phyloP scores from a whole-genome alignment of 2,113 vertebrate species.

The Mormyrus lacerda region DNA sequence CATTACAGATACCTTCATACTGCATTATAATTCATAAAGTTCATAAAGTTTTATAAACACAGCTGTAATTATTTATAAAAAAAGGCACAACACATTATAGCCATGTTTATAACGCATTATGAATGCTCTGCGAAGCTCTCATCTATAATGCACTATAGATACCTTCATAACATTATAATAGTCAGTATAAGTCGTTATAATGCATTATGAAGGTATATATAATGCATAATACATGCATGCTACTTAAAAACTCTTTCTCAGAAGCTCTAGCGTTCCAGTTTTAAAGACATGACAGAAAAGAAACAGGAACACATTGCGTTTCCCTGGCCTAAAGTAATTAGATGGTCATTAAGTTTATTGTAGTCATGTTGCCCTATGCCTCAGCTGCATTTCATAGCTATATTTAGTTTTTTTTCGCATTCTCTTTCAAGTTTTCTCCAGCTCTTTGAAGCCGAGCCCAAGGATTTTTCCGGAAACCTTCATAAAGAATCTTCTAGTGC shows the following conservation, averaged over 20 bases:
- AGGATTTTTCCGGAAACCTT: not conserved
- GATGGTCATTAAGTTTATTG: not conserved
- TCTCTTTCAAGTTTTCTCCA: not conserved
- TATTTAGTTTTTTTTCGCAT: not conserved
- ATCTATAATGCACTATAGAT: too few relatives aligned
- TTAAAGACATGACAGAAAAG: conserved; percentile 12
- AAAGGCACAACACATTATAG: too few relatives aligned
- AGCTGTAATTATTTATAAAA: too few relatives aligned
- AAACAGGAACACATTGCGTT: not conserved
- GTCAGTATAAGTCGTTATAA: too few relatives aligned
- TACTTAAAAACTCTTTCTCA: not conserved
- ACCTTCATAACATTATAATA: too few relatives aligned
- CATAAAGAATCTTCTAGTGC: not conserved
- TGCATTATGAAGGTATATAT: too few relatives aligned
- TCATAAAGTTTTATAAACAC: too few relatives aligned
- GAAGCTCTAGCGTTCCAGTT: conserved; percentile 25
- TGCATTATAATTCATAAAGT: too few relatives aligned
- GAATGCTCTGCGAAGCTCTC: too few relatives aligned
- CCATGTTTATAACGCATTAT: too few relatives aligned
- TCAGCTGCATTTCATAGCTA: not conserved
- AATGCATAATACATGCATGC: too few relatives aligned
- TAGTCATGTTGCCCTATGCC: not conserved
- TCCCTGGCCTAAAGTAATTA: not conserved
- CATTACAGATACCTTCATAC: too few relatives aligned
- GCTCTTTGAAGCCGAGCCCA: not conserved